phyloP scores from a whole-genome alignment of 37 sponge, comb jelly and placozoan species.

The Geodia barretti region DNA sequence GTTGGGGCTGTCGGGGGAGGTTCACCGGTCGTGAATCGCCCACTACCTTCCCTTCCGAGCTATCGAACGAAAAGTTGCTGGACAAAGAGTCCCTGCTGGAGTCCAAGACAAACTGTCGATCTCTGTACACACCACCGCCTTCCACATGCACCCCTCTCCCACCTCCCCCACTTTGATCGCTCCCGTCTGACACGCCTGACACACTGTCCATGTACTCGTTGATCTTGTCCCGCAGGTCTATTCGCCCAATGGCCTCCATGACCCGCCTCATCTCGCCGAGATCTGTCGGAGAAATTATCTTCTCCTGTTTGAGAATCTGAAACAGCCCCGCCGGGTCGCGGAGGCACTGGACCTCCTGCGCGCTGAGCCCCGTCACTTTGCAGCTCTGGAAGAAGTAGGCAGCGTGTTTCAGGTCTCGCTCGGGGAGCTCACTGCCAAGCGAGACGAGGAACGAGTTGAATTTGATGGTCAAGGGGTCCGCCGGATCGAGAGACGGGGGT shows the following conservation, averaged over 20 bases:
- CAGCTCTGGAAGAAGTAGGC: conserved; percentile 29
- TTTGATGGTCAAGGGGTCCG: too few species aligned
- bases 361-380: not conserved
- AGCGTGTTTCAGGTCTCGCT: conserved; percentile 5
- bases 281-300: not conserved
- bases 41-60: too few species aligned
- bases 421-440: conserved; percentile 8
- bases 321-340: conserved; percentile 6
- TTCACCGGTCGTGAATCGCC: too few species aligned
- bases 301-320: not conserved
- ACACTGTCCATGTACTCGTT: not conserved
- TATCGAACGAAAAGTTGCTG: too few species aligned
- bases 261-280: not conserved
- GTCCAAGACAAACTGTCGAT: too few species aligned
- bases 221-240: conserved; percentile 25
- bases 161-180: too few species aligned
- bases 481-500: too few species aligned
- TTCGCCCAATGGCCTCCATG: conserved; percentile 19
- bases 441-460: not conserved
- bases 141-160: too few species aligned
- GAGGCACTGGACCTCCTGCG: conserved; percentile 26
- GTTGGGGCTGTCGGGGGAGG: too few species aligned
- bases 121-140: too few species aligned
- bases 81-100: too few species aligned
- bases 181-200: not conserved